Conservation (phyloP, 1,140 invertebrate genomes). For the Phymastichus coffea region DNA sequence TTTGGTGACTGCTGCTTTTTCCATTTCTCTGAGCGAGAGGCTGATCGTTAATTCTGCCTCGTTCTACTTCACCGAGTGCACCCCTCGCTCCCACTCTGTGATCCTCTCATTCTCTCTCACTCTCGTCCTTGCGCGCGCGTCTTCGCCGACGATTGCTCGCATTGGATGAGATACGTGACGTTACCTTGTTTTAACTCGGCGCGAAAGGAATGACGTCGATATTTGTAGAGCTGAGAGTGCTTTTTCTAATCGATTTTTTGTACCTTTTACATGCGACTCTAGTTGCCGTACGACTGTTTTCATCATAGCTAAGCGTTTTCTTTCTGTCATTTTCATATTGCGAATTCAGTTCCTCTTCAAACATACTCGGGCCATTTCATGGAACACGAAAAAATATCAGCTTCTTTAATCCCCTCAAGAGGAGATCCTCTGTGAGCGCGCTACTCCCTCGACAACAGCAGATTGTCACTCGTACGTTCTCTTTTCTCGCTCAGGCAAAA, state of each 20-base stretch:
- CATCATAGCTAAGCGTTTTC: too few relatives aligned
- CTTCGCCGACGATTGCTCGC: not conserved
- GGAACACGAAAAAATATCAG: too few relatives aligned
- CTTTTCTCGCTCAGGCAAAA: too few relatives aligned
- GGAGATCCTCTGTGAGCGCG: not conserved
- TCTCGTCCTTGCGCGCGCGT: not conserved
- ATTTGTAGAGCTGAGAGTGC: conserved; percentile 4
- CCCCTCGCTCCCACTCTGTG: not conserved
- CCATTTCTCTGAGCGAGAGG: too few relatives aligned
- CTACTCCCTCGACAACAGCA: not conserved
- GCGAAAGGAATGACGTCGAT: conserved; percentile 8
- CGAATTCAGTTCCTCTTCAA: too few relatives aligned
- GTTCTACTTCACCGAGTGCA: conserved; percentile 4
- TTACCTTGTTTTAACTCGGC: conserved; percentile 3
- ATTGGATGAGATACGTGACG: conserved; percentile 1
- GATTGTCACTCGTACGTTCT: conserved; percentile 18
- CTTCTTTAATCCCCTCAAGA: too few relatives aligned
- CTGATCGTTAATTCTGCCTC: conserved; percentile 9
- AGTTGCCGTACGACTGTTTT: too few relatives aligned
- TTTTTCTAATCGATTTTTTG: not conserved
- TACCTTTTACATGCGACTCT: not conserved
- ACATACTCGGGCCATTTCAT: too few relatives aligned
- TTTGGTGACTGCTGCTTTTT: not conserved
- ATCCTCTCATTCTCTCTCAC: not conserved
- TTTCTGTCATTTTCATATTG: too few relatives aligned